A percentile compares a stretch with the other conserved stretches of the same genome.
These are phyloP conservation scores for Rhabditophanes sp. DNA, from an alignment of 2,888 invertebrate species.

Conservation along the genomic window DNA sequence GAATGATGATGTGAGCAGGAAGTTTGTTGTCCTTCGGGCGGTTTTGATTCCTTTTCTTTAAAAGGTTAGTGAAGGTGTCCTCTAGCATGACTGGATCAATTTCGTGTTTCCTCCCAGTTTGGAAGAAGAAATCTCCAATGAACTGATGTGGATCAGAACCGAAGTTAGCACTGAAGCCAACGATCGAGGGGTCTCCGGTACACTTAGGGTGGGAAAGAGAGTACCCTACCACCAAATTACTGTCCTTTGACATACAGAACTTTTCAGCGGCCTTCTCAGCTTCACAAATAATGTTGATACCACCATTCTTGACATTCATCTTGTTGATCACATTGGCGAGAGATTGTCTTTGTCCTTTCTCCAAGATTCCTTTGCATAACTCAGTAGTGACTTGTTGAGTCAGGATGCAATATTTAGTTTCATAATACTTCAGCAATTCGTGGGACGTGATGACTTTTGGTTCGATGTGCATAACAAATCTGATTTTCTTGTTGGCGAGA, in stretches of 20 bases:
- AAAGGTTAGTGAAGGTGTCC: constrained; percentile 6
- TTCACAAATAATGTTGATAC: constrained; percentile 4
- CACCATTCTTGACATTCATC: constrained; percentile 11
- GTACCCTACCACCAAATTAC: constrained; percentile 14
- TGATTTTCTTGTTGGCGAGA: not conserved
- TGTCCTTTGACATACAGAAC: constrained; percentile 6
- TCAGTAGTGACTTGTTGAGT: constrained; percentile 11
- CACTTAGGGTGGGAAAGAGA: constrained; percentile 17
- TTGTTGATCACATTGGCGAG: constrained; percentile 13
- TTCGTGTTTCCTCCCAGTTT: constrained; percentile 9
- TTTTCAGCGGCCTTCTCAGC: not conserved
- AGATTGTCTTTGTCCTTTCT: constrained; percentile 4
- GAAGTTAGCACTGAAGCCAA: constrained; percentile 14
- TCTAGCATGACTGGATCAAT: constrained; percentile 7
- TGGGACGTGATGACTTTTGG: constrained; percentile 7
- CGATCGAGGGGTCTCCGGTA: constrained; percentile 15
- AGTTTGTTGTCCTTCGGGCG: constrained; percentile 5
- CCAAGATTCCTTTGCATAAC: not conserved
- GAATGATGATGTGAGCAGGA: constrained; percentile 7
- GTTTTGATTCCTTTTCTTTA: constrained; percentile 5
- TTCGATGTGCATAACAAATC: constrained; percentile 5
- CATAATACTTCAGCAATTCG: constrained; percentile 11
- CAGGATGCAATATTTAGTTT: constrained; percentile 10
- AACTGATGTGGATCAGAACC: constrained; percentile 11
- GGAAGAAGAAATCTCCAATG: constrained; percentile 17